Evolutionary conservation across 2,113 vertebrate genomes (phyloP), one percentile per base, ranked within the genome.

Genomic region (Eidolon helvum): DNA sequence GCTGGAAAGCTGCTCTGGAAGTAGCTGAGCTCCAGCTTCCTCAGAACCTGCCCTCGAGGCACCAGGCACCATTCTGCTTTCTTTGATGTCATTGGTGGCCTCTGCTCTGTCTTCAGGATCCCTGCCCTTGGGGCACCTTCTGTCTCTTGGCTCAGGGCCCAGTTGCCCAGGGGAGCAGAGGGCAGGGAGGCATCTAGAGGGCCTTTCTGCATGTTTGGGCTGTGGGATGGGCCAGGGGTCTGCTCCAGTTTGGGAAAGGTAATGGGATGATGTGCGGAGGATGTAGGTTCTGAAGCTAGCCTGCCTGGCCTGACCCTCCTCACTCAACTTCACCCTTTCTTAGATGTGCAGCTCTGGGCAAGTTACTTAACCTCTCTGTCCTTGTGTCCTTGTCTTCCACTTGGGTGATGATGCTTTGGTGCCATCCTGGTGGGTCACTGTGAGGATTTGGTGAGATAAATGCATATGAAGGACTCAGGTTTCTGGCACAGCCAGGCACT

Each of bases 401-500:
- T 53, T 12, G 72, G 78, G 50, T 43, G 43, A 28, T 63, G 65
- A 30, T 68, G 43, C 43, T 24, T 3, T 14, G 33, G 38, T 21
- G 24, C 90, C 53, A 40, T 77, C 65, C 83, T 50, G 24, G 18
- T 61, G 40, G 33, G 24, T 45, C 6, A 0, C 14, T 66, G 14
- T 61, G 57, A 63, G 57, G 63, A n/a, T 38, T 57, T 14, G 24
- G 35, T 50, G 78, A 85, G 55, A 33, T 77, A 24, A 21, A 4
- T 10, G 45, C 16, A 10, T 7, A 1, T 16, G 18, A 33, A 83
- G 61, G 48, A n/a, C 59, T 55, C 10, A 3, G 33, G 21, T n/a
- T n/a, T 87, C 65, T 0, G 0, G 11, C 50, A 10, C 2, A 72
- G 24, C 89, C 30, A 33, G 2, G 4, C 0, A 2, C 45, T 91